These are phyloP conservation scores for Mellilla xanthometata DNA, from an alignment of 2,888 invertebrate genomes.

Conservation along the genomic window DNA sequence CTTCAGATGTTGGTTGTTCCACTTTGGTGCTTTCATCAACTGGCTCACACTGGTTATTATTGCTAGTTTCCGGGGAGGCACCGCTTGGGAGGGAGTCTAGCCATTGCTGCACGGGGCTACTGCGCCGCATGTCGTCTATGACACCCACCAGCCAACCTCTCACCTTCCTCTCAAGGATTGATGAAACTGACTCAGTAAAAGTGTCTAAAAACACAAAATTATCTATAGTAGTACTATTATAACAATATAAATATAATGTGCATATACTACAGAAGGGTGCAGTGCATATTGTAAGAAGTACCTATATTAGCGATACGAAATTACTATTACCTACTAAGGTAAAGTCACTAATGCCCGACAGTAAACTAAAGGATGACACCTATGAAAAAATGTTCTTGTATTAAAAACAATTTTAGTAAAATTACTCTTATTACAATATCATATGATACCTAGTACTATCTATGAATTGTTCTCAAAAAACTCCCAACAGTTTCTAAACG, in stretches of 20 bases:
- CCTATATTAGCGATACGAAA: no score
- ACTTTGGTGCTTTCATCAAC: constrained; percentile 38
- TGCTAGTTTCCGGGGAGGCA: constrained; percentile 41
- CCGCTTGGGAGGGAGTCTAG: constrained; percentile 84
- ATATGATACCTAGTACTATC: no score
- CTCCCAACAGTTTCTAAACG: no score
- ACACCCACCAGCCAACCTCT: constrained; percentile 76
- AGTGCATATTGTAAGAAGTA: neutral
- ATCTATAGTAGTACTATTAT: neutral
- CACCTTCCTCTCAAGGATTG: constrained; percentile 72
- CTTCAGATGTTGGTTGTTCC: constrained; percentile 53
- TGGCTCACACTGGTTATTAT: constrained; percentile 28
- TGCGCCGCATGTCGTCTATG: constrained; percentile 84
- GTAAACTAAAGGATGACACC: no score
- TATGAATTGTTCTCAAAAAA: no score
- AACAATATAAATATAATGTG: neutral
- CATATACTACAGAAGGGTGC: neutral
- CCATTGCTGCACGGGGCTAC: constrained; percentile 89
- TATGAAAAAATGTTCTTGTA: no score
- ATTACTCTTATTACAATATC: neutral
- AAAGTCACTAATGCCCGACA: no score
- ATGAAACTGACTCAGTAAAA: constrained; percentile 72
- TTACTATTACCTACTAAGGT: no score
- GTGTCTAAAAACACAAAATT: constrained; percentile 52
- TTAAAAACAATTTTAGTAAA: neutral